Conservation (phyloP, 2,797 vertebrate species). For the Pseudotriccus pelzelni region DNA sequence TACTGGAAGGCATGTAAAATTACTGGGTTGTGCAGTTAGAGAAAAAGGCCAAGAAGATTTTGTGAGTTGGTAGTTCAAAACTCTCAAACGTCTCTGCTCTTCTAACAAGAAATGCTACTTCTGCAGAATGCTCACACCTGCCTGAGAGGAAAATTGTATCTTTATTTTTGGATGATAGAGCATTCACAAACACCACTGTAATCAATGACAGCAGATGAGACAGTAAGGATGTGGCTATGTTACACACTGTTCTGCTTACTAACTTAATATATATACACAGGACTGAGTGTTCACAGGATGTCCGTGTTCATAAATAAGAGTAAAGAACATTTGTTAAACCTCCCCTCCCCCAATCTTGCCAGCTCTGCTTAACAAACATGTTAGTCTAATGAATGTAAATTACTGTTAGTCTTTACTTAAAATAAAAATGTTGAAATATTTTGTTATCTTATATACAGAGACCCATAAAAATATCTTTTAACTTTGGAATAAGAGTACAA, state of each 20-base stretch:
- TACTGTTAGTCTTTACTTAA: neutral
- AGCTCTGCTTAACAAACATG: neutral
- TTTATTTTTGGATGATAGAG: neutral
- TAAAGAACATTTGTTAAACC: neutral
- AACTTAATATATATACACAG: neutral
- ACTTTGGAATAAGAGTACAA: slow-evolving; percentile 9
- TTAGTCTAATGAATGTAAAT: slow-evolving; percentile 42
- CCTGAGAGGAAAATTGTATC: neutral
- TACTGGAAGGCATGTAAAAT: neutral
- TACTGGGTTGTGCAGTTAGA: neutral
- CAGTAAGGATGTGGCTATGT: neutral
- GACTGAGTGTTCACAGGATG: neutral
- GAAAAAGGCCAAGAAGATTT: neutral
- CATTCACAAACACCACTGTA: neutral
- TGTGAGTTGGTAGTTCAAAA: neutral
- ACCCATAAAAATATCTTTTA: slow-evolving; percentile 52
- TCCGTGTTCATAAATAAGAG: neutral
- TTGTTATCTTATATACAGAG: slow-evolving; percentile 25
- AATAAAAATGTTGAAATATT: slow-evolving; percentile 43
- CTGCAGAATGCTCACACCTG: neutral
- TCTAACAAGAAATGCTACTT: neutral
- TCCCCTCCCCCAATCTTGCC: neutral
- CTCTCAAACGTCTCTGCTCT: neutral
- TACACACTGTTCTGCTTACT: neutral
- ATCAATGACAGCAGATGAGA: neutral